phyloP scores from a whole-genome alignment of 2,888 invertebrate species.

The Apotomis turbidana region DNA sequence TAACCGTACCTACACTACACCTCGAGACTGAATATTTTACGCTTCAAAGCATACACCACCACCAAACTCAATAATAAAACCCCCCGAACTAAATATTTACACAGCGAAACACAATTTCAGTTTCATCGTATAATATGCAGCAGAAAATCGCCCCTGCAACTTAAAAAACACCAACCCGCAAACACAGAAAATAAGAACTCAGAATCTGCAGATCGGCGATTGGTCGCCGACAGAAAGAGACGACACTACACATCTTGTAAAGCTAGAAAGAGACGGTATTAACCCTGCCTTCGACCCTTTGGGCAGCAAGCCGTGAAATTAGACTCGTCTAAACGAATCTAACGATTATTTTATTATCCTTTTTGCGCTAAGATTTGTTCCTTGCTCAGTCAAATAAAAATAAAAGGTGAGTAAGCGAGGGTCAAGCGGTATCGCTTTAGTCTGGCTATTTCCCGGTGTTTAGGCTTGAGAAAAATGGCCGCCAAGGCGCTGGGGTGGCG shows the following conservation, averaged over 20 bases:
- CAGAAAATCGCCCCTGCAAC: slow-evolving; percentile 42
- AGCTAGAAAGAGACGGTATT: slow-evolving; percentile 56
- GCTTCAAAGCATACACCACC: background rate
- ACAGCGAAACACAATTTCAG: slow-evolving; percentile 26
- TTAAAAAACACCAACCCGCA: slow-evolving; percentile 65
- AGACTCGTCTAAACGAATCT: slow-evolving; percentile 83
- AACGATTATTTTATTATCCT: slow-evolving; percentile 84
- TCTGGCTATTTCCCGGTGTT: slow-evolving; percentile 78
- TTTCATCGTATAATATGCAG: slow-evolving; percentile 39
- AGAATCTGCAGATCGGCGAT: slow-evolving; percentile 61
- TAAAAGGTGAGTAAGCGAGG: slow-evolving; percentile 82
- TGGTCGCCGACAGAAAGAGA: slow-evolving; percentile 66
- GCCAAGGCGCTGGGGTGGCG: slow-evolving; percentile 25
- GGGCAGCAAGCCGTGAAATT: slow-evolving; percentile 82
- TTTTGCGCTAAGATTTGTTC: slow-evolving; percentile 84
- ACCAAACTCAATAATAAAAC: slow-evolving; percentile 15
- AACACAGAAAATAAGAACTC: slow-evolving; percentile 71
- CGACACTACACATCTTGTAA: slow-evolving; percentile 38
- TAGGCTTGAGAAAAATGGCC: slow-evolving; percentile 61
- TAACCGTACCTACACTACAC: too few species aligned
- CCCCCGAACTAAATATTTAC: slow-evolving; percentile 24
- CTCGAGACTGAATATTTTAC: background rate
- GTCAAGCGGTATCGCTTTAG: slow-evolving; percentile 76
- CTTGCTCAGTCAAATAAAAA: slow-evolving; percentile 84
- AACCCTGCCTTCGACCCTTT: slow-evolving; percentile 75